phyloP scores from a whole-genome alignment of 2,113 vertebrate species.

The Meleagris gallopavo region DNA sequence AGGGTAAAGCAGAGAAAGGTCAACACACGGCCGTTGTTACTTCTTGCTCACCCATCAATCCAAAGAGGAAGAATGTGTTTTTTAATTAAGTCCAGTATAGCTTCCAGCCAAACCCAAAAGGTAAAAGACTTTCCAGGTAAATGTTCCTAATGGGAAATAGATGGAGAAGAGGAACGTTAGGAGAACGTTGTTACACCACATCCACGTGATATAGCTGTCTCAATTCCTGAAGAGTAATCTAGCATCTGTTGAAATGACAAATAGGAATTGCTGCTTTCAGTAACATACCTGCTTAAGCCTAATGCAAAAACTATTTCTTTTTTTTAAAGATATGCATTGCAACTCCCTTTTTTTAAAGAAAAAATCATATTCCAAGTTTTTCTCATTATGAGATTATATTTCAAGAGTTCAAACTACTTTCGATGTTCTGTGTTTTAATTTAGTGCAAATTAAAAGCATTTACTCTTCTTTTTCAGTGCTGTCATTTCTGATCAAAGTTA shows the following conservation, averaged over 20 bases:
- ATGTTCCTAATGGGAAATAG: constrained; percentile 83
- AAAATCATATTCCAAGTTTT: neutral
- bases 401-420: neutral
- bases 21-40: neutral
- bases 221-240: neutral
- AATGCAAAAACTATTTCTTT: neutral
- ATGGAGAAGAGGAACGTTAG: neutral
- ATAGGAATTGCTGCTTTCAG: neutral
- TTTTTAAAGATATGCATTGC: neutral
- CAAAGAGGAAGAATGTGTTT: constrained; percentile 96
- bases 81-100: constrained; percentile 96
- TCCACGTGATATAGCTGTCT: neutral
- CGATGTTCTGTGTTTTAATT: neutral
- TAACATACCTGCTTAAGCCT: neutral
- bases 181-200: neutral
- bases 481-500: neutral
- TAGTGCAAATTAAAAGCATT: neutral
- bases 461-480: neutral
- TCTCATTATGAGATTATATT: neutral
- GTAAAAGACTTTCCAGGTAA: constrained; percentile 93
- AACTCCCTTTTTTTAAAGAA: neutral
- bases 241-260: neutral
- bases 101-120: constrained; percentile 97
- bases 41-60: constrained; percentile 91
- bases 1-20: neutral